phyloP scores from a whole-genome alignment of 2,113 vertebrate genomes.

The Oncorhynchus nerka region DNA sequence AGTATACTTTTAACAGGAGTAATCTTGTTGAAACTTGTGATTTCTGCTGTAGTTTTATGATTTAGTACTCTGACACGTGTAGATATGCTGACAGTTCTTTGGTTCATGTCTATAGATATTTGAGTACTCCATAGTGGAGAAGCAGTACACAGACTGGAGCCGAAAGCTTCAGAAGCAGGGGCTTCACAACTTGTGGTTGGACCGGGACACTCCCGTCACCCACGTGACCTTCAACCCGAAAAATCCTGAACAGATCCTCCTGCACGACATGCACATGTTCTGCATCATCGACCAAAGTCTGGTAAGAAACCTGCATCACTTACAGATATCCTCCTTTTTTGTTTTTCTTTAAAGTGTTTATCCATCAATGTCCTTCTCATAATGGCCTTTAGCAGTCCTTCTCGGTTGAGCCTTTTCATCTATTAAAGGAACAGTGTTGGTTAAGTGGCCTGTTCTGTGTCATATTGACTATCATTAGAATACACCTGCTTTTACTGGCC shows the following conservation, averaged over 20 bases:
- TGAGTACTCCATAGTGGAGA: conserved; percentile 83
- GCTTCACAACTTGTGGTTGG: conserved; percentile 83
- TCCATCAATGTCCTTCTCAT: too few species aligned
- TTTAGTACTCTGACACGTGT: background rate
- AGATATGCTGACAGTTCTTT: background rate
- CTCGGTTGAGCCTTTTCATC: conserved; percentile 62
- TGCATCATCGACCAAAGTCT: conserved; percentile 89
- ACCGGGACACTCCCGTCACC: conserved; percentile 86
- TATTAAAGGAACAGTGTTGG: too few species aligned
- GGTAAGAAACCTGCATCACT: conserved; percentile 71
- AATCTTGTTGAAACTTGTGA: too few species aligned
- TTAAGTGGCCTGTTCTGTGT: too few species aligned
- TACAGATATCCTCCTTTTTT: background rate
- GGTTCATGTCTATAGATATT: conserved; percentile 73
- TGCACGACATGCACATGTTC: conserved; percentile 91
- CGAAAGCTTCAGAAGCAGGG: conserved; percentile 80
- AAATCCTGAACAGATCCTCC: conserved; percentile 79
- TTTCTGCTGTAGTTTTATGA: background rate
- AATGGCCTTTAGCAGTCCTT: conserved; percentile 75
- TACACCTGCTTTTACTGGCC: background rate
- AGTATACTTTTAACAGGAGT: background rate
- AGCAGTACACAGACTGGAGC: conserved; percentile 89
- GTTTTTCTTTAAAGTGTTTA: too few species aligned
- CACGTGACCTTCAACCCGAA: conserved; percentile 83
- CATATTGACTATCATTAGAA: background rate